Evolutionary conservation across 2,113 vertebrate genomes (phyloP), one percentile per base, ranked within the genome.

Genomic region (Oncorhynchus tshawytscha): DNA sequence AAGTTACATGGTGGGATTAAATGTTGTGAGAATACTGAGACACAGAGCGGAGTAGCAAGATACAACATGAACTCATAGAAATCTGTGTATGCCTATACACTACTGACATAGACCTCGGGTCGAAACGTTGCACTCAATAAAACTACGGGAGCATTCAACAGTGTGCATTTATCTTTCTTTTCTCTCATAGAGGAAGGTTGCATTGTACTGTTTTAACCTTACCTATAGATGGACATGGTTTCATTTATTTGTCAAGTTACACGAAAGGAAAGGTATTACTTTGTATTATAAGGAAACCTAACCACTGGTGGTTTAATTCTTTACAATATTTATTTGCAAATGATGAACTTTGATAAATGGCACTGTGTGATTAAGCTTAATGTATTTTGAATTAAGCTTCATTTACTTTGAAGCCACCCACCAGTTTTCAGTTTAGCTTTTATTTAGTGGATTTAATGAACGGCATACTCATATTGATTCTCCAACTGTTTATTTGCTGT

Each of bases 391-490:
- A 31, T 18, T 31, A 4, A 27, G 57, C 31, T 48, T 77, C 2
- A 74, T 83, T 79, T 75, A 51, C 73, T 75, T 79, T 62, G 72
- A 20, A 81, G 72, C 73, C 69, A 76, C 24, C 66, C 75, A 66
- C 64, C 73, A 78, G 72, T 71, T 48, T 49, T 70, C 22, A 45
- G 51, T 79, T 71, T 3, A 73, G 31, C 25, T 7, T 76, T 49
- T 79, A 11, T 64, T 45, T 45, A 71, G 48, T 27, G 27, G 24
- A 62, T 45, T 60, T 79, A 84, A 75, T 78, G 73, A 74, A n/a
- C 4, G 62, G 65, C 18, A 11, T 70, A 70, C 48, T 51, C 45
- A 48, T 39, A 68, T 78, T 82, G 79, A 85, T 86, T 86, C 70
- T 70, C n/a, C 74, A 80, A 12, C 74, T 73, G 64, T 67, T n/a